Conservation (phyloP, 2,888 invertebrate genomes). For the Lumbricus terrestris region DNA sequence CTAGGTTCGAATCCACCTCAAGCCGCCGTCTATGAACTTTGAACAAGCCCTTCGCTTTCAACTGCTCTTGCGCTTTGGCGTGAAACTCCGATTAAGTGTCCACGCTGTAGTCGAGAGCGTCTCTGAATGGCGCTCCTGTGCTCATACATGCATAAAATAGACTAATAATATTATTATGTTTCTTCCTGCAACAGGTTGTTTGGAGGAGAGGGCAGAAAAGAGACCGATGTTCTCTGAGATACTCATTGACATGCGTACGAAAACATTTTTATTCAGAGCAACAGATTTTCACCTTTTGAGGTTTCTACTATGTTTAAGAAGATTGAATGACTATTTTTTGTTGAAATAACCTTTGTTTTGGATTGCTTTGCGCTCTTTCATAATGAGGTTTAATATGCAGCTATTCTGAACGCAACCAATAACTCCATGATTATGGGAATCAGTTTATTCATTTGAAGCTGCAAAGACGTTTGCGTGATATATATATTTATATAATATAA, state of each 20-base stretch:
- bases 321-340: neutral
- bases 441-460: neutral
- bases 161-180: too few species aligned
- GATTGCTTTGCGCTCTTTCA: neutral
- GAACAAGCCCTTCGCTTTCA: too few species aligned
- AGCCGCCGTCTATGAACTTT: too few species aligned
- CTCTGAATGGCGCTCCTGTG: too few species aligned
- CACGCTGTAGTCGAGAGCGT: neutral
- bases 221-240: neutral
- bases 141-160: neutral
- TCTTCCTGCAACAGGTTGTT: neutral
- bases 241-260: neutral
- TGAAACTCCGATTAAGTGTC: too few species aligned
- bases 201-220: neutral
- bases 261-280: neutral
- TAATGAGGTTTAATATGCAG: neutral
- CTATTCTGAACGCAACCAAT: neutral
- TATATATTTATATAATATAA: too few species aligned
- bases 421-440: neutral
- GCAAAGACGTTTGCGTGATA: too few species aligned
- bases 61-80: too few species aligned
- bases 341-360: neutral
- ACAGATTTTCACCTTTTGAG: too few species aligned
- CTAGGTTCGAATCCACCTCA: too few species aligned
- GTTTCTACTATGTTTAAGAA: too few species aligned